A percentile compares a stretch with the other conserved stretches of the same genome.
Evolutionary conservation across 2,797 vertebrate species (phyloP).

Genomic region (Cygnus olor): DNA sequence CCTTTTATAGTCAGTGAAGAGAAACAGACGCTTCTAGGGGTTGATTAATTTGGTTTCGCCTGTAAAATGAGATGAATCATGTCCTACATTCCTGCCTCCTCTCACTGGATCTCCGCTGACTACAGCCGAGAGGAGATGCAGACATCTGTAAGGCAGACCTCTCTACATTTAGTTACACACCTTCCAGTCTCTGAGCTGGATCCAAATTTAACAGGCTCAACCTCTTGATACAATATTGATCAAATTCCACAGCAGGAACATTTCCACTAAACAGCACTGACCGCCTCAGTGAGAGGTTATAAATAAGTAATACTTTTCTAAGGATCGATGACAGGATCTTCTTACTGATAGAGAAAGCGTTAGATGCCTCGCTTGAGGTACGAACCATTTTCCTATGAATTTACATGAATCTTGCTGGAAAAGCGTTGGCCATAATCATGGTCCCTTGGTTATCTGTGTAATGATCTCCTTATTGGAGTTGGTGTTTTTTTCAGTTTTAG

Average conservation of each 20-base stretch:
- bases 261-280: not conserved
- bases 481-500: not conserved
- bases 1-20: slow-evolving; percentile 69
- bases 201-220: not conserved
- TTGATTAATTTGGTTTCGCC: slow-evolving; percentile 48
- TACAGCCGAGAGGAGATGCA: not conserved
- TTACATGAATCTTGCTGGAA: not conserved
- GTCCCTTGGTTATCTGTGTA: not conserved
- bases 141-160: not conserved
- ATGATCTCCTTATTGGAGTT: not conserved
- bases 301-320: not conserved
- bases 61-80: slow-evolving; percentile 37
- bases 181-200: not conserved
- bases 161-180: not conserved
- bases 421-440: not conserved
- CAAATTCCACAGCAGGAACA: not conserved
- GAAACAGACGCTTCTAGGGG: not conserved
- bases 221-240: not conserved
- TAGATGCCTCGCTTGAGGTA: not conserved
- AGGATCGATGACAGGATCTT: not conserved
- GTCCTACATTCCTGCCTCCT: slow-evolving; percentile 15
- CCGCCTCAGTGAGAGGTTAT: not conserved
- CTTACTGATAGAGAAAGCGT: not conserved
- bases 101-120: not conserved
- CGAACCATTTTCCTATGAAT: not conserved